Base-by-base conservation (phyloP, 2,113 vertebrate species). In the Cairina moschata region DNA sequence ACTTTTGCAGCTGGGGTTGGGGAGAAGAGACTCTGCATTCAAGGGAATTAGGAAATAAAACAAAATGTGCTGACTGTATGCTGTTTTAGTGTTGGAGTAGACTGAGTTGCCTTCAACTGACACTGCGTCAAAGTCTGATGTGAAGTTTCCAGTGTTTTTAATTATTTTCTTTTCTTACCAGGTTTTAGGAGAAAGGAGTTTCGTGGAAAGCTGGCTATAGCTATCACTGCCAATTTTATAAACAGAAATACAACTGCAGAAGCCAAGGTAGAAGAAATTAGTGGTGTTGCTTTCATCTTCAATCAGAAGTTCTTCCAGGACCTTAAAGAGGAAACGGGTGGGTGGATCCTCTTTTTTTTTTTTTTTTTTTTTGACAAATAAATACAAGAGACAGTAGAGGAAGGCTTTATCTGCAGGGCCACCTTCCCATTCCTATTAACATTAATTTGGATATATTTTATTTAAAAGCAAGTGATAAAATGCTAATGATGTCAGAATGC, bases 251-350 rank as follows among this genome's bases (percentile, higher is more conserved):
- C 99, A 36, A 99, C 99, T 1, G 99, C 99, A 2, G 99, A 99
- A 96, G 99, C 99, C 73, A 99, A 99, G 96, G 99, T 99, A 76
- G 99, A 99, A 91, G 99, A 99, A 98, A 99, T 99, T 75, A 99
- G 99, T 18, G 99, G 99, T 0, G 99, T 99, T 92, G 99, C 99
- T 96, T 99, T 99, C 95, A 99, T 99, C 97, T 99, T 99, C 97
- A 99, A 99, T 96, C 99, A 99, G 97, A 99, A 99, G 96, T 99
- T 99, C 97, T 99, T 99, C 91, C 99, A 99, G 83, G 99, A 99
- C 94, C 98, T 99, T 82, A 99, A 98, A 97, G 99, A 99, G 90
- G 99, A 99, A 96, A 99, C 99, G 16, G 99, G 99, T 99, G 85
- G 58, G 98, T 95, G 13, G 63, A 77, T 87, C 69, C 48, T 62